Evolutionary conservation across 2,113 vertebrate species (phyloP).

Genomic region (Hypanus sabinus): DNA sequence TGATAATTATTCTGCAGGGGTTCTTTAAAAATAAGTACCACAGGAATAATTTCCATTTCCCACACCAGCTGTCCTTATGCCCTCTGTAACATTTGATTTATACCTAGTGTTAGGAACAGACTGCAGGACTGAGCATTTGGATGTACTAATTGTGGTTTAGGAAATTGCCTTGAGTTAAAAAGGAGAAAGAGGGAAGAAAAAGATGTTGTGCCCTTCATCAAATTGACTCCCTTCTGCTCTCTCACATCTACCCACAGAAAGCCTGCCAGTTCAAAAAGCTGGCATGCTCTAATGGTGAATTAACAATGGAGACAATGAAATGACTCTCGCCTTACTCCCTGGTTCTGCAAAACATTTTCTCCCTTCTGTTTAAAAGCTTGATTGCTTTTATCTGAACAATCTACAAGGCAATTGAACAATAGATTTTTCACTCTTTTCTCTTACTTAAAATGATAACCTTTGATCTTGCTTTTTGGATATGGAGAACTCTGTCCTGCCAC

Average conservation of each 20-base stretch:
- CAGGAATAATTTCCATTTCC: slow-evolving; percentile 19
- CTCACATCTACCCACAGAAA: neutral
- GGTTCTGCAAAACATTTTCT: neutral
- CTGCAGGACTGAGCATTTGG: slow-evolving; percentile 7
- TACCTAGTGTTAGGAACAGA: neutral
- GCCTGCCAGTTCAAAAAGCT: neutral
- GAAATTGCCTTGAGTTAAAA: slow-evolving; percentile 26
- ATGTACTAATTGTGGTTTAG: neutral
- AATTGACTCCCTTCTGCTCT: neutral
- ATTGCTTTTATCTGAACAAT: neutral
- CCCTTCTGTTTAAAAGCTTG: neutral
- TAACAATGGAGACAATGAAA: neutral
- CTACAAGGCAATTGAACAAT: neutral
- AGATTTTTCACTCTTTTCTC: neutral
- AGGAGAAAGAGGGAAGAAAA: neutral
- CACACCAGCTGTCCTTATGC: slow-evolving; percentile 23
- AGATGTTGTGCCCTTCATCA: neutral
- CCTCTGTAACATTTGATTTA: slow-evolving; percentile 28
- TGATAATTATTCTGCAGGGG: neutral
- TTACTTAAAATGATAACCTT: neutral
- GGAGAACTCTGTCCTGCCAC: neutral
- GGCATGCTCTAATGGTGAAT: neutral
- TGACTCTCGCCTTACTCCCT: neutral
- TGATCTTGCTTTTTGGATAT: neutral
- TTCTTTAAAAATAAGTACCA: slow-evolving; percentile 3